These are phyloP conservation scores for Andinoacara biseriatus DNA, from an alignment of 2,113 vertebrate species.

Conservation along the genomic window DNA sequence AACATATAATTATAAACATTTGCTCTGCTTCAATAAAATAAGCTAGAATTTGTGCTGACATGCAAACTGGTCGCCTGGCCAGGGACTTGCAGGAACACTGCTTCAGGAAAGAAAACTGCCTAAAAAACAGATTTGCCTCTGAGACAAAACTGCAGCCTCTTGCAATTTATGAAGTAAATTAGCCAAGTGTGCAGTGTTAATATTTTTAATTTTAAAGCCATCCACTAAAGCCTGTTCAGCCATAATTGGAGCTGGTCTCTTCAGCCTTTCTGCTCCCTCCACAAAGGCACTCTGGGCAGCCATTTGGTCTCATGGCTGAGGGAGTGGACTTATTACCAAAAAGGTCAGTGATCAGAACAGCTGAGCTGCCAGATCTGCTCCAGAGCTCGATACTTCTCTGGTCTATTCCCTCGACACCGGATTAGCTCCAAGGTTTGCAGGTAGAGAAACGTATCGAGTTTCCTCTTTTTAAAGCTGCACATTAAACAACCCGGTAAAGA, in stretches of 20 bases:
- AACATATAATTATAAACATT: conserved; percentile 51
- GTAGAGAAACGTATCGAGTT: background rate
- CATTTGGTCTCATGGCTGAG: conserved; percentile 37
- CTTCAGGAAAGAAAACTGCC: conserved; percentile 3
- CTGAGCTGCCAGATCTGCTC: conserved; percentile 24
- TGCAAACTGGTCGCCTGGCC: conserved; percentile 4
- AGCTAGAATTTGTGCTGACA: conserved; percentile 48
- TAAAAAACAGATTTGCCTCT: conserved; percentile 25
- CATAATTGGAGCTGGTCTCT: conserved; percentile 35
- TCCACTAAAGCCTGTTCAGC: conserved; percentile 21
- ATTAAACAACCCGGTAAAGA: conserved; percentile 9
- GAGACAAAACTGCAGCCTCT: conserved; percentile 49
- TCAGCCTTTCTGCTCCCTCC: conserved; percentile 5
- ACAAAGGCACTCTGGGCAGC: conserved; percentile 45
- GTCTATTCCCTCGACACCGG: conserved; percentile 14
- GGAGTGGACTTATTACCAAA: conserved; percentile 50
- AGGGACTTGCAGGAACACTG: conserved; percentile 8
- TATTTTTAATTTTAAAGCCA: conserved; percentile 48
- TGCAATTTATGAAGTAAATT: conserved; percentile 46
- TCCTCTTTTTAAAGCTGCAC: background rate
- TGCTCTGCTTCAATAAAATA: conserved; percentile 45
- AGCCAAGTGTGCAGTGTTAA: conserved; percentile 33
- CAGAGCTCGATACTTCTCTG: background rate
- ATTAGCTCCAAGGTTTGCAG: conserved; percentile 33
- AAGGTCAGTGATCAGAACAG: conserved; percentile 61